These are phyloP conservation scores for Leucoptera coffeella DNA, from an alignment of 2,888 invertebrate genomes.

Conservation along the genomic window DNA sequence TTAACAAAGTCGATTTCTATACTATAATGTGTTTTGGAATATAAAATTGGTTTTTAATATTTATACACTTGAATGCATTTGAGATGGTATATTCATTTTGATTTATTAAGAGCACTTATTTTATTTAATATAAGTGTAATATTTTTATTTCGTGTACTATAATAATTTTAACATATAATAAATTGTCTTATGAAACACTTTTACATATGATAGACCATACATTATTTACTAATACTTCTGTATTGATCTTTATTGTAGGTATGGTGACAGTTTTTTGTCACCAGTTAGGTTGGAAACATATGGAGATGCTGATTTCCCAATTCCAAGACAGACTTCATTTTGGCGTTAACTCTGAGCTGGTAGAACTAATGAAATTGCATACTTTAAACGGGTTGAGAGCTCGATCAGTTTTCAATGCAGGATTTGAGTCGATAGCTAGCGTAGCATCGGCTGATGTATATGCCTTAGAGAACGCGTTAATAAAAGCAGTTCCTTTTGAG, in stretches of 20 bases:
- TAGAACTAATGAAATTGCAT: constrained; percentile 83
- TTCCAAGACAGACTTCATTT: constrained; percentile 93
- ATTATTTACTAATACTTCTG: too few relatives aligned
- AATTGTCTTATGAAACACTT: too few relatives aligned
- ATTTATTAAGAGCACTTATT: too few relatives aligned
- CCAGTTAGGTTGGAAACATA: constrained; percentile 85
- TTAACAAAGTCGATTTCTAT: background rate
- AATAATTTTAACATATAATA: too few relatives aligned
- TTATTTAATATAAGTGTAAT: too few relatives aligned
- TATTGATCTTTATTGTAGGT: constrained; percentile 59
- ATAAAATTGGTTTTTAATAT: too few relatives aligned
- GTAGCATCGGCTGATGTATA: constrained; percentile 69
- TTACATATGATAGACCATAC: too few relatives aligned
- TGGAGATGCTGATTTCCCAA: constrained; percentile 84
- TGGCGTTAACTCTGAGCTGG: constrained; percentile 85
- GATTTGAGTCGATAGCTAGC: constrained; percentile 69
- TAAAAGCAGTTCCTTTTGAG: constrained; percentile 78
- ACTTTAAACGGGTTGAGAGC: constrained; percentile 80
- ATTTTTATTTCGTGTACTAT: background rate
- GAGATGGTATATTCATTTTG: too few relatives aligned
- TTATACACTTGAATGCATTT: too few relatives aligned
- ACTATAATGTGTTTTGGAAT: too few relatives aligned
- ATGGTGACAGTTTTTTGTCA: constrained; percentile 96
- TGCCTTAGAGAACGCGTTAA: constrained; percentile 69
- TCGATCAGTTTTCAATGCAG: constrained; percentile 73